Evolutionary conservation across 2,113 vertebrate species (phyloP).

Genomic region (Amphilophus citrinellus): DNA sequence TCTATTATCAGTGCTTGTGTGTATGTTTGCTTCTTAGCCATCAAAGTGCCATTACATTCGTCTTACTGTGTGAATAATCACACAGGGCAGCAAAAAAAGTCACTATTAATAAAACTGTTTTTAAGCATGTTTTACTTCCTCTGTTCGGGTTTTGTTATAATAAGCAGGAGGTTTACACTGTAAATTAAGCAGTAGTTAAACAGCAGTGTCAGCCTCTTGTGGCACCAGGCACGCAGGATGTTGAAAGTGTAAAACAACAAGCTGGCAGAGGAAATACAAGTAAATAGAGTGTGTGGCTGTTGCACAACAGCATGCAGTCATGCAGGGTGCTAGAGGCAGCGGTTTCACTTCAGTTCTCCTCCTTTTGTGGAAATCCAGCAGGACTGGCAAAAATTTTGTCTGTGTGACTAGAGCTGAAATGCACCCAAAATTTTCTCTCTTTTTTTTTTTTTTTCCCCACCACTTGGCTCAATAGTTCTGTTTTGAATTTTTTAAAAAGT

Average conservation of each 20-base stretch:
- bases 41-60: conserved; percentile 6
- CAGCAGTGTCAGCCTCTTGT: conserved; percentile 65
- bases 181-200: conserved; percentile 53
- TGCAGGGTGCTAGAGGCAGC: conserved; percentile 46
- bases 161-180: conserved; percentile 2
- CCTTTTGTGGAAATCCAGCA: conserved; percentile 15
- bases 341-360: conserved; percentile 64
- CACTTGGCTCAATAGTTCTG: background rate
- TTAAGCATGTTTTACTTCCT: conserved; percentile 70
- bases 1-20: background rate
- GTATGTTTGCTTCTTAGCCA: background rate
- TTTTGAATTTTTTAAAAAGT: background rate
- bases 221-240: conserved; percentile 54
- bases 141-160: conserved; percentile 24
- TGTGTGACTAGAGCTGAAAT: background rate
- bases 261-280: conserved; percentile 65
- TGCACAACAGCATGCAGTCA: conserved; percentile 61
- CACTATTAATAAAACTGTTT: conserved; percentile 45
- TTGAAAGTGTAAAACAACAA: conserved; percentile 72
- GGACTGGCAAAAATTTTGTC: background rate
- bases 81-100: conserved; percentile 16
- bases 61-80: background rate
- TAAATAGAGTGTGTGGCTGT: conserved; percentile 44
- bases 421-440: background rate
- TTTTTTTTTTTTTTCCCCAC: background rate